Conservation (phyloP, 2,113 vertebrate species). For the Thamnaconus septentrionalis region DNA sequence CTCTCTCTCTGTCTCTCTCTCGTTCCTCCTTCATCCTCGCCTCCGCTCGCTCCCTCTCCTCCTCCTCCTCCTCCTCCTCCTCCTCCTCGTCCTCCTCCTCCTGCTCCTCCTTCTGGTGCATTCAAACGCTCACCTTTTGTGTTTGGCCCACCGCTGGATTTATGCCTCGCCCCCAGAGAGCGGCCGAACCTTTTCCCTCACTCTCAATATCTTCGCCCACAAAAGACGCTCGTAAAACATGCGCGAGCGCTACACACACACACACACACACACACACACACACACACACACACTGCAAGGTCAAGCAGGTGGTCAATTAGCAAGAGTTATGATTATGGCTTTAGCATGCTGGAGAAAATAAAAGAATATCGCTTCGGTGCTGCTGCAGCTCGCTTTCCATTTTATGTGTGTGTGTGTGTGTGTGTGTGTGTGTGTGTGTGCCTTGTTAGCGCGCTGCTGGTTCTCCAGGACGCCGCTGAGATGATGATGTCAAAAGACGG, state of each 20-base stretch:
- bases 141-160: constrained; percentile 34
- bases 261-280: constrained; percentile 2
- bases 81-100: too few relatives aligned
- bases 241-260: neutral
- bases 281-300: constrained; percentile 1
- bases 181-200: constrained; percentile 26
- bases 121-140: constrained; percentile 25
- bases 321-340: constrained; percentile 37
- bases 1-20: too few relatives aligned
- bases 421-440: too few relatives aligned
- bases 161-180: constrained; percentile 18
- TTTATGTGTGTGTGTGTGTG: neutral
- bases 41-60: neutral
- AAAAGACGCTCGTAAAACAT: constrained; percentile 47
- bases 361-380: constrained; percentile 4
- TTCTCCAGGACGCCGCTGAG: constrained; percentile 23
- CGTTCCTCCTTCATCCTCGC: neutral
- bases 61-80: too few relatives aligned
- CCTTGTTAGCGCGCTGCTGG: too few relatives aligned
- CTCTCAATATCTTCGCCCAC: constrained; percentile 28
- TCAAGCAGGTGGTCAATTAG: constrained; percentile 41
- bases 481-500: constrained; percentile 10
- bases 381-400: constrained; percentile 16
- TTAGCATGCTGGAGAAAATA: constrained; percentile 17
- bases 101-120: constrained; percentile 3